Percentiles rank a stretch among this genome's conserved stretches.
Conservation (phyloP, 1,140 invertebrate genomes). For the Drosophila watanabei region DNA sequence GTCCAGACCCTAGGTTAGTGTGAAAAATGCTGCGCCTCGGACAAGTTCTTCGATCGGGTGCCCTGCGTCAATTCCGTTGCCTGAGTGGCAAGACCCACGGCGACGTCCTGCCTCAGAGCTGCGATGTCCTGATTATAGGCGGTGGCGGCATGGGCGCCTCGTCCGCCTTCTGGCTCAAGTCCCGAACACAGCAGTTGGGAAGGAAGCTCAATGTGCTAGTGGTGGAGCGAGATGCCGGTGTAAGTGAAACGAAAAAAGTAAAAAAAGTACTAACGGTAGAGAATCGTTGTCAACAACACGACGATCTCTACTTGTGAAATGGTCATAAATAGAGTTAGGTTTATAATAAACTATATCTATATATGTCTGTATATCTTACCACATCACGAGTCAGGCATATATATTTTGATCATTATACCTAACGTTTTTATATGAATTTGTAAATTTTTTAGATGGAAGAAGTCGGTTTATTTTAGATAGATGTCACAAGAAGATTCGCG, state of each 20-base stretch:
- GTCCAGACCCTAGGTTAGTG: constrained; percentile 32
- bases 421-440: too few species aligned
- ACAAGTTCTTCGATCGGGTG: constrained; percentile 47
- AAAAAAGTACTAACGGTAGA: too few species aligned
- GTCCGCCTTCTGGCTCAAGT: constrained; percentile 96
- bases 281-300: background rate
- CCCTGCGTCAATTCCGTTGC: constrained; percentile 16
- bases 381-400: too few species aligned
- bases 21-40: constrained; percentile 56
- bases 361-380: too few species aligned
- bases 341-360: too few species aligned
- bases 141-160: constrained; percentile 97
- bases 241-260: constrained; percentile 85
- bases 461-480: too few species aligned
- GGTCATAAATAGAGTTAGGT: background rate
- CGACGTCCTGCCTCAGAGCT: constrained; percentile 84
- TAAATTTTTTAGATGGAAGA: too few species aligned
- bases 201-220: constrained; percentile 91
- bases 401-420: too few species aligned
- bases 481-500: too few species aligned
- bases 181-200: constrained; percentile 87
- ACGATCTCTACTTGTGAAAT: background rate
- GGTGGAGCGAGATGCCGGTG: constrained; percentile 94
- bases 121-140: constrained; percentile 96
- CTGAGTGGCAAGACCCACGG: constrained; percentile 18